Base-by-base conservation (phyloP, 2,113 vertebrate species). In the Ailuropoda melanoleuca region DNA sequence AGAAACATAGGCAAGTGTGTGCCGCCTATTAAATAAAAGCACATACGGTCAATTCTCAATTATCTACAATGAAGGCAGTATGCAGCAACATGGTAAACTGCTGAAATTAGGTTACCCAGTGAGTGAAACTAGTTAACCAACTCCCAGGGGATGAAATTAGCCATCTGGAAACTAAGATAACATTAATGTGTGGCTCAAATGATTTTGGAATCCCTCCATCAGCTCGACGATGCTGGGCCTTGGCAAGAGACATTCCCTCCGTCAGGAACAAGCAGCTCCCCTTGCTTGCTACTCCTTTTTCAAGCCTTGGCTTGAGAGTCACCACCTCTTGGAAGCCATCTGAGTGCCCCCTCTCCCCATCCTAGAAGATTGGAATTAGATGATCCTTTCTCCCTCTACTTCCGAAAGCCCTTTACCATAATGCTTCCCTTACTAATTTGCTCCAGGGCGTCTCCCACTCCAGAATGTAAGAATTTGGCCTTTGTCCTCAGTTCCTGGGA, bases 1-100 rank as follows among this genome's bases (percentile, higher is more conserved):
- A 50, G 95, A 70, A 58, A 98, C 96, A 34, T 98, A 99, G 77
- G 97, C 97, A 50, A 99, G 87, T 18, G 99, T 99, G 95, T 98
- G 96, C 66, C 93, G 68, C n/a, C 99, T 99, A 95, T 90, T 95
- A 95, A 98, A 92, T 50, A 95, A 96, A 97, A 96, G 29, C 34
- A 88, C 37, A 93, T 9, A 58, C 0, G 1, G 31, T 94, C 84
- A 95, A 21, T 92, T 64, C 48, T 85, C 66, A 93, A 66, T 84
- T 29, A 85, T 62, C 14, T 7, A 31, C 50, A 68, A 31, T 50
- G n/a, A 48, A 8, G 18, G 60, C 15, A 77, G 13, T 62, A 83
- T 15, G 4, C 26, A 97, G 78, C 39, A 64, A 87, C 39, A 70
- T 1, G 39, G 17, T 37, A 43, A 56, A 53, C 19, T 43, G 48